These are phyloP conservation scores for Tichodroma muraria DNA, from an alignment of 2,113 vertebrate species.

Conservation along the genomic window DNA sequence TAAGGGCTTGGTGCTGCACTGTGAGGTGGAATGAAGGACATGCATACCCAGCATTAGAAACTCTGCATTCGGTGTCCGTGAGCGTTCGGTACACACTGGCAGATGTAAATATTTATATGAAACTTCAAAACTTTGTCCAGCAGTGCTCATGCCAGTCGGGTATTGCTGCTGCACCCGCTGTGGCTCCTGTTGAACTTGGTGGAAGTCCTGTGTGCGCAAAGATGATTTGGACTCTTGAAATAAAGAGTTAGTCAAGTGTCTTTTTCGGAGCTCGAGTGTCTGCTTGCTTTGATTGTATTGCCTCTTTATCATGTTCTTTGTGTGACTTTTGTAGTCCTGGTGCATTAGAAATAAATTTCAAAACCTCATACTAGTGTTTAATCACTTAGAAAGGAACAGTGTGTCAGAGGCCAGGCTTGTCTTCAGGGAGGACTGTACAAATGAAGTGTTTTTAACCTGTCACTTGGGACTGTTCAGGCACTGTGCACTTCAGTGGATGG, in stretches of 20 bases:
- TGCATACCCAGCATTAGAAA: neutral
- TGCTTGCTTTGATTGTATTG: conserved; percentile 40
- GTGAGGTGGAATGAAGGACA: neutral
- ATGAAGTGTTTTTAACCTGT: conserved; percentile 7
- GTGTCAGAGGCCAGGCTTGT: neutral
- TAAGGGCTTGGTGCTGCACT: conserved; percentile 24
- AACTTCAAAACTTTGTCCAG: conserved; percentile 29
- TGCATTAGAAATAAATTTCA: conserved; percentile 2
- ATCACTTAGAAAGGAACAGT: conserved; percentile 1
- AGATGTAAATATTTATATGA: conserved; percentile 34
- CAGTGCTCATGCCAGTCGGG: neutral
- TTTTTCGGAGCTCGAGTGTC: conserved; percentile 38
- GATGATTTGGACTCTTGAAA: conserved; percentile 57
- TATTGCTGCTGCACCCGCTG: neutral
- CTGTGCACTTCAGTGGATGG: neutral
- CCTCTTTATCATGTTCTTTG: conserved; percentile 36
- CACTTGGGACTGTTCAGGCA: neutral
- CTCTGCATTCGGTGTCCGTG: neutral
- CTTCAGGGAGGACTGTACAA: conserved; percentile 6
- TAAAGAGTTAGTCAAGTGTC: conserved; percentile 43
- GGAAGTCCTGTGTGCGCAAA: conserved; percentile 31
- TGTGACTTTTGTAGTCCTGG: conserved; percentile 17
- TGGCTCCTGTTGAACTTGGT: neutral
- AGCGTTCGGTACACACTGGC: neutral
- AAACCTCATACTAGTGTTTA: conserved; percentile 1